A percentile compares a stretch with the other conserved stretches of the same genome.
Conservation (phyloP, 1,140 invertebrate genomes). For the Cataglyphis hispanica region DNA sequence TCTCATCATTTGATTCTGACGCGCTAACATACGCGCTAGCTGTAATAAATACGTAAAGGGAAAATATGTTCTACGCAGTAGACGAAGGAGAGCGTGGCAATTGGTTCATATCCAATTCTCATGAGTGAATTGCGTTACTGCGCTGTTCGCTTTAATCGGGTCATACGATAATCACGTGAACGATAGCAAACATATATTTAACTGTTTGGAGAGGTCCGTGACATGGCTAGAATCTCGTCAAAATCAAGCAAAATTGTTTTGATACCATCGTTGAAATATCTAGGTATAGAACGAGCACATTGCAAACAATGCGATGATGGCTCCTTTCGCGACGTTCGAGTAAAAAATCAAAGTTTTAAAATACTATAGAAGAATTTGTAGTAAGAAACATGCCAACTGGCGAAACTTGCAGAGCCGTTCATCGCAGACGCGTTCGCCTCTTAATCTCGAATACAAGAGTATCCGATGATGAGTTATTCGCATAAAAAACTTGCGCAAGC, state of each 20-base stretch:
- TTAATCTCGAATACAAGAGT: constrained; percentile 7
- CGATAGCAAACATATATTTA: constrained; percentile 46
- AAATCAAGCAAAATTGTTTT: background rate
- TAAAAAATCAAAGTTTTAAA: background rate
- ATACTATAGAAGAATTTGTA: background rate
- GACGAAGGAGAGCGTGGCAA: background rate
- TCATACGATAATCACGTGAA: constrained; percentile 72
- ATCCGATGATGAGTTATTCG: constrained; percentile 24
- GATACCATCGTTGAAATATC: background rate
- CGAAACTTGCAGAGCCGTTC: background rate
- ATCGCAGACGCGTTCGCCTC: background rate
- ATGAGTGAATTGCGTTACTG: constrained; percentile 50
- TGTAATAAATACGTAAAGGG: background rate
- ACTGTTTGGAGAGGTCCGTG: constrained; percentile 4
- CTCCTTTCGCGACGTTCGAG: background rate
- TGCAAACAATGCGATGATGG: background rate
- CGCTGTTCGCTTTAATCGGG: constrained; percentile 62
- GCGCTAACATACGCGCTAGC: background rate
- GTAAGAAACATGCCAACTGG: background rate
- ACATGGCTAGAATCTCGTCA: constrained; percentile 22
- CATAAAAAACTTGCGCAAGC: constrained; percentile 11
- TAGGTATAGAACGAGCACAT: background rate
- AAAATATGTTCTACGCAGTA: constrained; percentile 35
- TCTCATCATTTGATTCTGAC: background rate
- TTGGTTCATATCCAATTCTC: constrained; percentile 62